phyloP scores from a whole-genome alignment of 2,888 invertebrate species.

The Latrodectus hesperus region DNA sequence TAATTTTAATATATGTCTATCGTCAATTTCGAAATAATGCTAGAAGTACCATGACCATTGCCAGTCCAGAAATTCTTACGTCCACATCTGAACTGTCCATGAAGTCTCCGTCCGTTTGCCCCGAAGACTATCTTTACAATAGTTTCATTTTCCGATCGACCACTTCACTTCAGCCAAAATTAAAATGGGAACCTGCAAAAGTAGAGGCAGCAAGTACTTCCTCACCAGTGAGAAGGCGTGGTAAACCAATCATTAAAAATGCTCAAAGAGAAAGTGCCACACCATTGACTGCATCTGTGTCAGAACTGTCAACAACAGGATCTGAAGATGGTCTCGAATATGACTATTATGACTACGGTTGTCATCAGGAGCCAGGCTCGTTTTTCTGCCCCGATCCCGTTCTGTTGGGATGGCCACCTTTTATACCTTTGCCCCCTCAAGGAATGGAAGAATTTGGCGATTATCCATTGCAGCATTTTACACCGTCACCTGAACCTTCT shows the following conservation, averaged over 20 bases:
- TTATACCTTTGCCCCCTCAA: constrained; percentile 70
- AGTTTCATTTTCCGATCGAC: constrained; percentile 65
- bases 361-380: constrained; percentile 71
- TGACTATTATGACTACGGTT: constrained; percentile 72
- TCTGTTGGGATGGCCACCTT: constrained; percentile 71
- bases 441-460: constrained; percentile 60
- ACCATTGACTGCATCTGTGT: constrained; percentile 61
- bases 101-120: constrained; percentile 56
- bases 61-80: constrained; percentile 50
- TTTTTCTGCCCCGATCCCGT: constrained; percentile 70
- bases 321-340: constrained; percentile 71
- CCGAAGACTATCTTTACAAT: constrained; percentile 68
- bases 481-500: constrained; percentile 58
- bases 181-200: constrained; percentile 50
- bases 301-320: constrained; percentile 60
- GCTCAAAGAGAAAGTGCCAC: constrained; percentile 62
- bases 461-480: constrained; percentile 68
- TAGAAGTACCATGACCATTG: constrained; percentile 29
- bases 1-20: constrained; percentile 44
- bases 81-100: constrained; percentile 67
- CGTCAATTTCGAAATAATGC: constrained; percentile 21
- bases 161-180: constrained; percentile 53
- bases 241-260: constrained; percentile 30
- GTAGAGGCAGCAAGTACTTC: constrained; percentile 33
- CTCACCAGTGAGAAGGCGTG: constrained; percentile 60